These are phyloP conservation scores for Ichneumoninae sp. DNA, from an alignment of 2,888 invertebrate species.

Conservation along the genomic window DNA sequence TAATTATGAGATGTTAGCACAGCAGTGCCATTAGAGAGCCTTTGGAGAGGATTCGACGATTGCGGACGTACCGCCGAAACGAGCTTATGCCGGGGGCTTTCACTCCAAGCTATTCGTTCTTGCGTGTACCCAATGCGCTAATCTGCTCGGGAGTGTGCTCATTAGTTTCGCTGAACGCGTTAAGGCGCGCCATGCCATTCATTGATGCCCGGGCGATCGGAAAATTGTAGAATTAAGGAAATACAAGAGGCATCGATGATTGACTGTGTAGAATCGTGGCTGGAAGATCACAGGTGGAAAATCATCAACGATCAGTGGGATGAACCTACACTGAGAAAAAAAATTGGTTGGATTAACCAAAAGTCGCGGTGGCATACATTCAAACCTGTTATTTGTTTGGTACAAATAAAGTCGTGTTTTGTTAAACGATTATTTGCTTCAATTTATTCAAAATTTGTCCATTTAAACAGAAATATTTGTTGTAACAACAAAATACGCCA, in stretches of 20 bases:
- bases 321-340: background rate
- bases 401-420: no score
- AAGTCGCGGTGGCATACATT: no score
- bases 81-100: background rate
- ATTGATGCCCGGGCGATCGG: background rate
- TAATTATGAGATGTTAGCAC: background rate
- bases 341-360: no score
- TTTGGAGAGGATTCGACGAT: background rate
- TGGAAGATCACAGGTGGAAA: background rate
- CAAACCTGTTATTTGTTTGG: no score
- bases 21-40: background rate
- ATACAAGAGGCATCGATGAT: no score
- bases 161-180: constrained; percentile 40
- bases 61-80: background rate
- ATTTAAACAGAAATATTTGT: no score
- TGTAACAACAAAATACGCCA: no score
- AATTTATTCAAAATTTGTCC: no score
- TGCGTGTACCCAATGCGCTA: constrained; percentile 51
- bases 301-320: background rate
- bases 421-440: no score
- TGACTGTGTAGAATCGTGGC: background rate
- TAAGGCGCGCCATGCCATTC: background rate
- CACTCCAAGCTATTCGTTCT: background rate
- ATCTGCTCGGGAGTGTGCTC: constrained; percentile 55
- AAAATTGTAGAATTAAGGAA: background rate